phyloP scores from a whole-genome alignment of 2,797 vertebrate species.

The Sebastes hubbsi region DNA sequence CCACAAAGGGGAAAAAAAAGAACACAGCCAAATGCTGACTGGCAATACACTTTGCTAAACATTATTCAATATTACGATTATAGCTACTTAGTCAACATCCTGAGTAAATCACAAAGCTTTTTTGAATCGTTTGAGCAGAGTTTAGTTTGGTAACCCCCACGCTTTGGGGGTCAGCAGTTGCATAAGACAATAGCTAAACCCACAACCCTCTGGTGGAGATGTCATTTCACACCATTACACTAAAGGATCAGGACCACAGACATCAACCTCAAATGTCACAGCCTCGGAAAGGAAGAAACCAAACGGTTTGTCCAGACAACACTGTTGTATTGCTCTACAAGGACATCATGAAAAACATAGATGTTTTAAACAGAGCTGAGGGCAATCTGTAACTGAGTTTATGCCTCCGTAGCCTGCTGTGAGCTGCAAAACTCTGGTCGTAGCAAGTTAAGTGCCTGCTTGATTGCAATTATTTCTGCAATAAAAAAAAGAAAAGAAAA shows the following conservation, averaged over 20 bases:
- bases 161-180: conserved; percentile 31
- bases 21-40: conserved; percentile 41
- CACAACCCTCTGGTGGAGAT: conserved; percentile 38
- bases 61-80: conserved; percentile 42
- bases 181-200: conserved; percentile 55
- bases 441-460: conserved; percentile 12
- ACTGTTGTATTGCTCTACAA: conserved; percentile 14
- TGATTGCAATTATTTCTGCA: conserved; percentile 9
- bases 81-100: conserved; percentile 44
- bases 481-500: conserved; percentile 16
- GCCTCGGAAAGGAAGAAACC: conserved; percentile 18
- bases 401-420: conserved; percentile 15
- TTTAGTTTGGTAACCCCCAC: conserved; percentile 21
- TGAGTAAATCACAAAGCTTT: conserved; percentile 42
- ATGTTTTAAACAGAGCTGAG: conserved; percentile 2
- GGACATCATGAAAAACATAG: conserved; percentile 18
- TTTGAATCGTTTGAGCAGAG: conserved; percentile 35
- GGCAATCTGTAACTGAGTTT: conserved; percentile 14
- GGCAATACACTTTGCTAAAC: conserved; percentile 42
- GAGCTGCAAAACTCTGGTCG: conserved; percentile 13
- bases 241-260: conserved; percentile 34
- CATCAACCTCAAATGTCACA: conserved; percentile 44
- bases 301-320: conserved; percentile 33
- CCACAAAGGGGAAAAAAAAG: conserved; percentile 18
- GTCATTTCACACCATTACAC: conserved; percentile 35